Base-by-base conservation (phyloP, 2,113 vertebrate species). In the Amia ocellicauda region DNA sequence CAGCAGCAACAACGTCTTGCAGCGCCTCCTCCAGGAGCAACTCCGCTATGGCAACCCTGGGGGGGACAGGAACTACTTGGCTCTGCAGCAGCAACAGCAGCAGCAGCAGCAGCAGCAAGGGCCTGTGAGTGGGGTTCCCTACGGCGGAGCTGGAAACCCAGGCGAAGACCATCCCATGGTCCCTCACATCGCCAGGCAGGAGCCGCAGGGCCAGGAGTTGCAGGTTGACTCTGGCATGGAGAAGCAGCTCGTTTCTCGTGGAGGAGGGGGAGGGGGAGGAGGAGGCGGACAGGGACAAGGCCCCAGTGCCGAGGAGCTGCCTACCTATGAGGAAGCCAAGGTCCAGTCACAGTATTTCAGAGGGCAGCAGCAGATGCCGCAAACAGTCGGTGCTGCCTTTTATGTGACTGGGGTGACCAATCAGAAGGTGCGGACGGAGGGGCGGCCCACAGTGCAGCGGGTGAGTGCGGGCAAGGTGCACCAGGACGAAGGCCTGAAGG, bases 131-230 rank as follows among this genome's bases (percentile, higher is more conserved):
- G 68, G 88, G 66, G 10, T 53, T 3, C 4, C 40, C 19, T 80
- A 75, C 58, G 49, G 71, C 0, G 82, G 83, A 58, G 86, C 82
- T 2, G 87, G 75, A 58, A 84, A 84, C 19, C 80, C 91, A 7
- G 80, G 83, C 20, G 95, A 98, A 64, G 96, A 98, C 69, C 91
- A 90, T 75, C 90, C 92, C 71, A 83, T 91, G 31, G 89, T 89
- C 64, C 84, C 94, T 61, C 94, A 98, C 82, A 92, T 92, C 65
- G 96, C 96, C 69, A 90, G 97, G 13, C 97, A 99, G 66, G 97
- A 99, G 84, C 97, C 97, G 42, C 97, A 99, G 80, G 97, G 97
- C 67, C 97, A 99, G 85, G 97, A 99, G 83, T 91, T 98, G 62
- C 97, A 97, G 80, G 87, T 92, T 24, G 97, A 99, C 86, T 94